These are phyloP conservation scores for Linepithema humile DNA, from an alignment of 1,140 invertebrate genomes.

Conservation along the genomic window DNA sequence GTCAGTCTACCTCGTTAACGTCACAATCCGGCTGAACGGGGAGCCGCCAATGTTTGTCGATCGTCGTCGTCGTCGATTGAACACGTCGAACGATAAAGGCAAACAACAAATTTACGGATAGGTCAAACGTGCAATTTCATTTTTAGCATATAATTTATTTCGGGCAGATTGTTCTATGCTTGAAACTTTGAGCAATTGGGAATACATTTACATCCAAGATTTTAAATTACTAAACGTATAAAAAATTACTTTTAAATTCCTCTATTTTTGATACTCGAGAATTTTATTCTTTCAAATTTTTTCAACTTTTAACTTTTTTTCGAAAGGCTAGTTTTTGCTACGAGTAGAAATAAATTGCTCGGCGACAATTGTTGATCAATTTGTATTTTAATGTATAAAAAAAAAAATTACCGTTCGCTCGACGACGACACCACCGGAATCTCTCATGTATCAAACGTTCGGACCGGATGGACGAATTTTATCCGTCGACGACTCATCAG, in stretches of 20 bases:
- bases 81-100: background rate
- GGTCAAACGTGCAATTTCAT: background rate
- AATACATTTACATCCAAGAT: too few species aligned
- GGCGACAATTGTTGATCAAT: background rate
- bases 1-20: slow-evolving; percentile 43
- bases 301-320: background rate
- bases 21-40: background rate
- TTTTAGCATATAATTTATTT: background rate
- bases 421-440: slow-evolving; percentile 2
- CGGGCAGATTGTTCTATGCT: background rate
- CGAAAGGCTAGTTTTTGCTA: background rate
- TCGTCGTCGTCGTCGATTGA: slow-evolving; percentile 30
- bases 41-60: slow-evolving; percentile 7
- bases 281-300: too few species aligned
- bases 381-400: background rate
- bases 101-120: background rate
- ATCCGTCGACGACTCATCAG: slow-evolving; percentile 11
- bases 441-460: background rate
- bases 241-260: too few species aligned
- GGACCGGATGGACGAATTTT: slow-evolving; percentile 13
- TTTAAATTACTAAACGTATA: too few species aligned
- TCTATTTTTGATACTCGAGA: too few species aligned
- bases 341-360: background rate
- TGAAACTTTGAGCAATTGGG: too few species aligned
- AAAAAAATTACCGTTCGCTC: background rate